Percentiles rank a stretch among this genome's conserved stretches.
phyloP scores from a whole-genome alignment of 2,113 vertebrate genomes.

The Scolopax mira region DNA sequence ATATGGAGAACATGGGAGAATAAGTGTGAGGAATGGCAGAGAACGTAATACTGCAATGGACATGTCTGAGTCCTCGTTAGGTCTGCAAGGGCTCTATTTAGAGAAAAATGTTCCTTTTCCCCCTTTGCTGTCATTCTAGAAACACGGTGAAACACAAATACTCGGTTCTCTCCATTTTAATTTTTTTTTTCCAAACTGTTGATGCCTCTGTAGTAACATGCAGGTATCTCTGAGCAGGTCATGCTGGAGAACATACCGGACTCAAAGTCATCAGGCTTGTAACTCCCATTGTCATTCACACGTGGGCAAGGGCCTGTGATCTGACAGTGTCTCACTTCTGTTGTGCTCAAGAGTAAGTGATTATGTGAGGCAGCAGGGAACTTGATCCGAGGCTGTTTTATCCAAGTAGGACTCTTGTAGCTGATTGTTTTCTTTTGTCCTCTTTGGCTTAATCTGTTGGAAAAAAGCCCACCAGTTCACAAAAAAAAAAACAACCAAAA shows the following conservation, averaged over 20 bases:
- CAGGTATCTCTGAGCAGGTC: background rate
- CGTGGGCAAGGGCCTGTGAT: background rate
- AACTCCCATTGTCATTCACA: background rate
- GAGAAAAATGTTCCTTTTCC: background rate
- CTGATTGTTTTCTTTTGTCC: background rate
- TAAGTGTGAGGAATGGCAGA: background rate
- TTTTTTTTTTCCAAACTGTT: background rate
- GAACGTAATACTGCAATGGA: background rate
- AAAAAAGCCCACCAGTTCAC: background rate
- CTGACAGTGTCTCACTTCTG: background rate
- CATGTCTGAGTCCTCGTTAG: background rate
- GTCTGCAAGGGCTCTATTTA: background rate
- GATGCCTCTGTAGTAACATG: background rate
- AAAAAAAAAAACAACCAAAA: background rate
- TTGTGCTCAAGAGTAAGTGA: background rate
- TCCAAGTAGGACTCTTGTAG: background rate
- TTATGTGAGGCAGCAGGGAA: background rate
- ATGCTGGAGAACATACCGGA: background rate
- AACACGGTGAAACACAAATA: background rate
- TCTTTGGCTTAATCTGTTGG: background rate
- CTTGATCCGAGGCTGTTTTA: constrained; percentile 1
- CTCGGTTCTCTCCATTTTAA: background rate
- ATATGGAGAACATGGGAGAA: background rate
- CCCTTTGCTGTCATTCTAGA: background rate
- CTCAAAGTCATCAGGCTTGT: background rate